Conservation (phyloP, 2,113 vertebrate species). For the Prunella fulvescens region DNA sequence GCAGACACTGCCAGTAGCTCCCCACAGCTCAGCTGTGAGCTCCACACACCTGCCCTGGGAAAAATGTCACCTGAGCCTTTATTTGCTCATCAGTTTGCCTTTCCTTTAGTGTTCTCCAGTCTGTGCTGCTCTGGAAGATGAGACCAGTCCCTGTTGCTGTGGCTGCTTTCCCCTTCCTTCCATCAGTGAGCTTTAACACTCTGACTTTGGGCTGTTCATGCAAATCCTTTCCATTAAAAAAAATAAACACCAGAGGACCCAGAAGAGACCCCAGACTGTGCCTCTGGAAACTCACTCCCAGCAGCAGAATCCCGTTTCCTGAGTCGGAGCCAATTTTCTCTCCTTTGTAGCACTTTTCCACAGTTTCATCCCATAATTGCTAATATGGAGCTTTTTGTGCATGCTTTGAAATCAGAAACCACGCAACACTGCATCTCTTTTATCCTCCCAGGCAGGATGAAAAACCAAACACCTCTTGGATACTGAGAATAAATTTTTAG, state of each 20-base stretch:
- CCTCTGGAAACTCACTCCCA: conserved; percentile 45
- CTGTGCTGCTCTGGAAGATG: not conserved
- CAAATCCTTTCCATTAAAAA: conserved; percentile 45
- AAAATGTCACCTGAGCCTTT: not conserved
- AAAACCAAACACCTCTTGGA: conserved; percentile 13
- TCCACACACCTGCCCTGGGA: not conserved
- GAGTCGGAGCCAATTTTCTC: conserved; percentile 16
- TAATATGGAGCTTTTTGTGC: conserved; percentile 22
- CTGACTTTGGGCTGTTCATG: conserved; percentile 36
- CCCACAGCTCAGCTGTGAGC: not conserved
- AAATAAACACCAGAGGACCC: conserved; percentile 10
- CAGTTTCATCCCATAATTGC: conserved; percentile 36
- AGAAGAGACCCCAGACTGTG: conserved; percentile 41
- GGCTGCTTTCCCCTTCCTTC: not conserved
- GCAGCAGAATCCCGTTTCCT: conserved; percentile 50
- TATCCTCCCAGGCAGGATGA: conserved; percentile 39
- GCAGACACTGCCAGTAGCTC: not conserved
- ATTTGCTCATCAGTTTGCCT: not conserved
- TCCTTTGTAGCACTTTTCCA: not conserved
- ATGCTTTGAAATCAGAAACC: conserved; percentile 40
- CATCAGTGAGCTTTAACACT: conserved; percentile 9
- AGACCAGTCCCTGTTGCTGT: not conserved
- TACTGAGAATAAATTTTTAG: not conserved
- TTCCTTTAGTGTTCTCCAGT: not conserved
- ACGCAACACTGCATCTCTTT: not conserved